A percentile compares a stretch with the other conserved stretches of the same genome.
Conservation (phyloP, 2,113 vertebrate genomes). For the Trematocara unimaculatum region DNA sequence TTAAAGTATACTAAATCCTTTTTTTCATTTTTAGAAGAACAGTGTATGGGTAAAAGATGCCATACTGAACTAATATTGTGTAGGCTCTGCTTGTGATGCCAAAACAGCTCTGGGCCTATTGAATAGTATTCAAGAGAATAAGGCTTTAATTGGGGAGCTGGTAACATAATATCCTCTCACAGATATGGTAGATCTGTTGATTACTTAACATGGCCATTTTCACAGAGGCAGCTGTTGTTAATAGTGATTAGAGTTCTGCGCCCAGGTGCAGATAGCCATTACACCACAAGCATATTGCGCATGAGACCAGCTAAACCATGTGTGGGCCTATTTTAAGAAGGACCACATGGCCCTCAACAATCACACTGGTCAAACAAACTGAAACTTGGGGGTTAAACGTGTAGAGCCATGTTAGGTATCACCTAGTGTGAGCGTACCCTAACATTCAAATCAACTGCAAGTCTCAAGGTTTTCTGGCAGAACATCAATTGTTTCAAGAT, state of each 20-base stretch:
- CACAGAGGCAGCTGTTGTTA: neutral
- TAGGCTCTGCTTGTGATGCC: neutral
- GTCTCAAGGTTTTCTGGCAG: neutral
- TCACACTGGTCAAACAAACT: neutral
- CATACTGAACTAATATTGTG: neutral
- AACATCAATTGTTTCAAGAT: neutral
- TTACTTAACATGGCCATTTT: neutral
- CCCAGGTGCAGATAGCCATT: neutral
- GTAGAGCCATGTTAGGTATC: neutral
- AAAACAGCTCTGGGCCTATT: neutral
- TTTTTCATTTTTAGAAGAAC: neutral
- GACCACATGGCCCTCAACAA: neutral
- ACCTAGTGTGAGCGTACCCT: neutral
- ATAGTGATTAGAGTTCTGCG: neutral
- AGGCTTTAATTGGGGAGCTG: neutral
- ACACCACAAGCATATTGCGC: neutral
- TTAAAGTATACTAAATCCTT: neutral
- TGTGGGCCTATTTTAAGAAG: neutral
- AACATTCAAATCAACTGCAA: neutral
- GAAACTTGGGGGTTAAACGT: neutral
- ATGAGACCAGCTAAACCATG: neutral
- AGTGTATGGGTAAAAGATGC: neutral
- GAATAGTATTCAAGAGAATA: neutral
- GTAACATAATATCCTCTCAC: neutral
- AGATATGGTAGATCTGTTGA: neutral